A percentile compares a stretch with the other conserved stretches of the same genome.
phyloP scores from a whole-genome alignment of 2,113 vertebrate genomes.

The Lepisosteus oculatus region DNA sequence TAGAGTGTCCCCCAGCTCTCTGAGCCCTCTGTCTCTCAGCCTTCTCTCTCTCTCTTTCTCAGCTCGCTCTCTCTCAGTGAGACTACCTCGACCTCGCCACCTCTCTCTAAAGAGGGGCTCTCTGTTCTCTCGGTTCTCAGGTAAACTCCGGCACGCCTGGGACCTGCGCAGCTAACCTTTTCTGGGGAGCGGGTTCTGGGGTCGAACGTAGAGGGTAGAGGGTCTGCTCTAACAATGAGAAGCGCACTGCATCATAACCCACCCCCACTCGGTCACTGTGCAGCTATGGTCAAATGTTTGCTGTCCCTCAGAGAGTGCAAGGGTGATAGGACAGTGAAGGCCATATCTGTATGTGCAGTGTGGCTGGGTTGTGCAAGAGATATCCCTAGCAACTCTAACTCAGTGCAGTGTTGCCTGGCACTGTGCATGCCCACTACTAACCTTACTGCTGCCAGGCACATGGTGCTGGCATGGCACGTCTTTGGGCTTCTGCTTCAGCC shows the following conservation, averaged over 20 bases:
- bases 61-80: constrained; percentile 29
- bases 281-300: no score
- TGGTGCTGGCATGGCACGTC: no score
- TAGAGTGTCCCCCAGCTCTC: not conserved
- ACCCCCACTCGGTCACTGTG: not conserved
- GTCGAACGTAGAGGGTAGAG: not conserved
- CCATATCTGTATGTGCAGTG: no score
- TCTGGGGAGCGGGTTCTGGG: not conserved
- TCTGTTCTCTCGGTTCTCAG: constrained; percentile 77
- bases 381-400: no score
- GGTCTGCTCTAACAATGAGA: constrained; percentile 5
- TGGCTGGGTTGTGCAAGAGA: no score
- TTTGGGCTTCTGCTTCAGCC: no score
- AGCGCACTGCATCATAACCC: constrained; percentile 11
- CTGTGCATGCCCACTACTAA: no score
- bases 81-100: constrained; percentile 58
- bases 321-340: no score
- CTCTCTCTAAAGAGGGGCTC: constrained; percentile 76
- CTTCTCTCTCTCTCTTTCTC: not conserved
- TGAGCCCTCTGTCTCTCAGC: constrained; percentile 5
- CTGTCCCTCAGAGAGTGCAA: no score
- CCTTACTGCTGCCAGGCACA: no score
- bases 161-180: not conserved
- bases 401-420: no score
- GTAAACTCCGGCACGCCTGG: constrained; percentile 75